Conservation (phyloP, 2,113 vertebrate species). For the Syngnathus scovelli region DNA sequence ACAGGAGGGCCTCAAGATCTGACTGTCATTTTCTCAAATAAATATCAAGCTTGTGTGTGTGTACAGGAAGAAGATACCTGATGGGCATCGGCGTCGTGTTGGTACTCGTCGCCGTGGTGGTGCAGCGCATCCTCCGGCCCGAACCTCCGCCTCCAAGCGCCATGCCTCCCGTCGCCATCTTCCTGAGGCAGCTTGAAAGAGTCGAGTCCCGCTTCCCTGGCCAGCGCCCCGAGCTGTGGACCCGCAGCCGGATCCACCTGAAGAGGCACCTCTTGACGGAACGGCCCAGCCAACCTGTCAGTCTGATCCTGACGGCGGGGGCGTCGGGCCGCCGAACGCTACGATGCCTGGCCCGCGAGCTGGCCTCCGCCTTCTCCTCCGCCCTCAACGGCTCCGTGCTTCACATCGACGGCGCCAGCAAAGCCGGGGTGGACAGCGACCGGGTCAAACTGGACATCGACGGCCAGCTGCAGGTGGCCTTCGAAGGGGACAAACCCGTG, state of each 20-base stretch:
- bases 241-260: conserved; percentile 75
- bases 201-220: conserved; percentile 72
- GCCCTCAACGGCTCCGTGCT: conserved; percentile 67
- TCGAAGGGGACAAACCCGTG: conserved; percentile 69
- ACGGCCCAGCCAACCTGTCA: conserved; percentile 77
- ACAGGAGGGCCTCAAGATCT: too few relatives aligned
- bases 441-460: conserved; percentile 82
- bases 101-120: conserved; percentile 6
- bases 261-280: conserved; percentile 76
- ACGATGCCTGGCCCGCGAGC: conserved; percentile 72
- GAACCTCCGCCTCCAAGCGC: conserved; percentile 13
- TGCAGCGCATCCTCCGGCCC: background rate
- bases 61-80: background rate
- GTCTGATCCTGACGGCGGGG: conserved; percentile 80
- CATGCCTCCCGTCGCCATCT: conserved; percentile 23
- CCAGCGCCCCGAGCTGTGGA: conserved; percentile 81
- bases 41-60: background rate
- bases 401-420: conserved; percentile 67
- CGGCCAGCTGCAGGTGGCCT: conserved; percentile 71
- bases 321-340: conserved; percentile 70
- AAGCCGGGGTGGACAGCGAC: conserved; percentile 71
- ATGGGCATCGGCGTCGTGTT: background rate
- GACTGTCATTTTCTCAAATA: too few relatives aligned
- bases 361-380: conserved; percentile 74
- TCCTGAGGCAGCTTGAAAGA: conserved; percentile 60